Evolutionary conservation across 1,140 invertebrate genomes (phyloP).

Genomic region (Pogonomyrmex californicus): DNA sequence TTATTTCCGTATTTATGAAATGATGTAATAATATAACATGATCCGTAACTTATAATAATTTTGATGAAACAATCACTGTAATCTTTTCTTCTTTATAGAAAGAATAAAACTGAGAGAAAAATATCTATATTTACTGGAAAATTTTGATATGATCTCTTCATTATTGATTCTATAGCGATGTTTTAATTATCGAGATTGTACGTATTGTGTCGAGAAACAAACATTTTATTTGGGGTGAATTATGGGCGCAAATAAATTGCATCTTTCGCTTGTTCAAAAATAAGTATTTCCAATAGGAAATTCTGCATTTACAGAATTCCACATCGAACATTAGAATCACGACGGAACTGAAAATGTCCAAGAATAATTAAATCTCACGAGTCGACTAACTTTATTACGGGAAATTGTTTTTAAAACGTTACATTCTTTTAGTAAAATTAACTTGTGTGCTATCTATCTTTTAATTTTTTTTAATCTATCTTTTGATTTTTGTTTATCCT

Average conservation of each 20-base stretch:
- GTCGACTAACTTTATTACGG: background rate
- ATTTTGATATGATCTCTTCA: no score
- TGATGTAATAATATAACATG: background rate
- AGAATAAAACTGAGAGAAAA: background rate
- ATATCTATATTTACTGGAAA: no score
- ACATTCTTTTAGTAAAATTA: background rate
- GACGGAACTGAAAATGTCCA: background rate
- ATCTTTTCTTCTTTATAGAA: no score
- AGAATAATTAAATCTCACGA: background rate
- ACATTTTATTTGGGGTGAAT: background rate
- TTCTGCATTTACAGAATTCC: background rate
- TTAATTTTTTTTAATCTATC: no score
- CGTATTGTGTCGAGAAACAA: background rate
- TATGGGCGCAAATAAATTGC: background rate
- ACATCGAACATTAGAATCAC: background rate
- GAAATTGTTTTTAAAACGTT: background rate
- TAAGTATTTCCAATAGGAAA: background rate
- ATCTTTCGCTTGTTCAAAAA: background rate
- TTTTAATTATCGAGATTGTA: background rate
- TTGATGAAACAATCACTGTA: background rate
- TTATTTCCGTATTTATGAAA: conserved; percentile 17
- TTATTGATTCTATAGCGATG: background rate
- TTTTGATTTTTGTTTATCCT: background rate
- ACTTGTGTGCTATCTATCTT: background rate
- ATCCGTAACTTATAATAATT: background rate